phyloP scores from a whole-genome alignment of 2,113 vertebrate species.

The Phalacrocorax pelagicus region DNA sequence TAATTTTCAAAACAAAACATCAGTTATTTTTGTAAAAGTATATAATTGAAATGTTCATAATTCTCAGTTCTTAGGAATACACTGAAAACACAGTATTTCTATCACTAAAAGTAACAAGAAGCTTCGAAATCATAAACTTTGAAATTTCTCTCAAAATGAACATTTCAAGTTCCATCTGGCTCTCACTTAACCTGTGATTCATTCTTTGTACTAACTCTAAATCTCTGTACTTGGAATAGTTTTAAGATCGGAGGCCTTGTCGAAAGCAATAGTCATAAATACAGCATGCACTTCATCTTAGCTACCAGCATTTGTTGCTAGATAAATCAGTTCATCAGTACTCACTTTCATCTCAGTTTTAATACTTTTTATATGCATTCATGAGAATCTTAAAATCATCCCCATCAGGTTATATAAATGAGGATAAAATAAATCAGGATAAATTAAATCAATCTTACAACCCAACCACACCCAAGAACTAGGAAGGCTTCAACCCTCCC shows the following conservation, averaged over 20 bases:
- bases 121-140: background rate
- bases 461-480: background rate
- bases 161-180: background rate
- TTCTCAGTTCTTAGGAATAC: background rate
- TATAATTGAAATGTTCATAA: background rate
- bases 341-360: background rate
- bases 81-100: background rate
- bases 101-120: background rate
- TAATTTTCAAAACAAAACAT: background rate
- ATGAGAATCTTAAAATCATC: background rate
- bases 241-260: constrained; percentile 4
- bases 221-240: constrained; percentile 26
- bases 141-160: background rate
- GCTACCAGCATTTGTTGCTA: background rate
- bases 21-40: background rate
- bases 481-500: background rate
- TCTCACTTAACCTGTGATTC: constrained; percentile 10
- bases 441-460: background rate
- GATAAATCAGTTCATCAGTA: background rate
- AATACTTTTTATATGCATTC: background rate
- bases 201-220: background rate
- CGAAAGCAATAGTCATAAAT: background rate
- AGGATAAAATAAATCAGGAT: background rate
- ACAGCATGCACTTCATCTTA: background rate
- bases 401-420: background rate